These are phyloP conservation scores for Ganaspis brasiliensis DNA, from an alignment of 2,888 invertebrate genomes.

Conservation along the genomic window DNA sequence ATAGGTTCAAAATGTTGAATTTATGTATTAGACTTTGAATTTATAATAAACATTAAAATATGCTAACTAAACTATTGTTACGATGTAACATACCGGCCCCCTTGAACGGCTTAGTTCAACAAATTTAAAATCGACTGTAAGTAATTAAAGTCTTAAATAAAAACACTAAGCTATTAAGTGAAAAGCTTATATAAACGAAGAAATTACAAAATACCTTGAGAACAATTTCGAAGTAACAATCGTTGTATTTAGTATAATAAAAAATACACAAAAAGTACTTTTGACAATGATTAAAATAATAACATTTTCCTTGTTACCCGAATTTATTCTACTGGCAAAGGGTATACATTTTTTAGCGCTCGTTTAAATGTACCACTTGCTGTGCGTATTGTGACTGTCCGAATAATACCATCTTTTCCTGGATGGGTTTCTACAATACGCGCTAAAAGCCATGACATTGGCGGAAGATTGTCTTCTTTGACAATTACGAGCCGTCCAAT, in stretches of 20 bases:
- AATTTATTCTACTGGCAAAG: neutral
- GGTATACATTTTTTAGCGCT: neutral
- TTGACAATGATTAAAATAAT: neutral
- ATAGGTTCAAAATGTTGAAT: too few relatives aligned
- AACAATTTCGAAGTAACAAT: too few relatives aligned
- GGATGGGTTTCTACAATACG: constrained; percentile 32
- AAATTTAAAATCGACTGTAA: too few relatives aligned
- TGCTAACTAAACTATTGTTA: neutral
- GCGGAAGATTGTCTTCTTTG: constrained; percentile 47
- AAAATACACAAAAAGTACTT: neutral
- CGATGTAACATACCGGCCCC: neutral
- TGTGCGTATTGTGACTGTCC: constrained; percentile 46
- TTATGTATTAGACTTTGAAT: too few relatives aligned
- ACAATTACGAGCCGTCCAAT: constrained; percentile 39
- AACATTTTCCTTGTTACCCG: too few relatives aligned
- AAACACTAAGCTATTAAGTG: neutral
- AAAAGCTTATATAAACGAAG: too few relatives aligned
- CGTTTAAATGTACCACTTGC: constrained; percentile 24
- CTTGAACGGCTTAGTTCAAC: neutral
- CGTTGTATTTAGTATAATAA: too few relatives aligned
- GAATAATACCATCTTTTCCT: constrained; percentile 30
- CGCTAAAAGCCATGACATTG: constrained; percentile 45
- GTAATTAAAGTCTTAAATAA: too few relatives aligned
- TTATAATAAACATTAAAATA: too few relatives aligned
- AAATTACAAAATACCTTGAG: too few relatives aligned